Evolutionary conservation across 2,797 vertebrate species (phyloP).

Genomic region (Cyclura pinguis): DNA sequence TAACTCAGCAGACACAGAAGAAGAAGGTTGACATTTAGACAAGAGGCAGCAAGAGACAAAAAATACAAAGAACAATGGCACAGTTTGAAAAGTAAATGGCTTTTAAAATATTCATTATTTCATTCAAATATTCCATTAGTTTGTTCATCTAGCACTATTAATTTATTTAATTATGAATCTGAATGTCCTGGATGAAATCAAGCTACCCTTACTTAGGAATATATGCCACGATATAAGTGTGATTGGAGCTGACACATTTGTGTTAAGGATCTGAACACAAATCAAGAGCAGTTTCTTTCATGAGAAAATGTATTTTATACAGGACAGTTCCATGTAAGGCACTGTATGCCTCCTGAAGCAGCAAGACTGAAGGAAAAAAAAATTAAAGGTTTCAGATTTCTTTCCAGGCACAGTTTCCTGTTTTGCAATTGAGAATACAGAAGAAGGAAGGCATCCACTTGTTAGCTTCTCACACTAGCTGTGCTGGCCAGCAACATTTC

Average conservation of each 20-base stretch:
- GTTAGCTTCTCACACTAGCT: constrained; percentile 37
- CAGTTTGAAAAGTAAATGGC: too few relatives aligned
- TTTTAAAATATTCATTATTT: not conserved
- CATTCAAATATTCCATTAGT: not conserved
- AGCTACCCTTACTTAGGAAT: not conserved
- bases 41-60: too few relatives aligned
- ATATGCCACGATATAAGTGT: not conserved
- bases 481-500: constrained; percentile 7
- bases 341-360: constrained; percentile 57
- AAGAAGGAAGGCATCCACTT: constrained; percentile 37
- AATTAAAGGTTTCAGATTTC: constrained; percentile 63
- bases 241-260: constrained; percentile 24
- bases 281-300: not conserved
- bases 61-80: not conserved
- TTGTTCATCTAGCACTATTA: not conserved
- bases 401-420: constrained; percentile 68
- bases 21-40: not conserved
- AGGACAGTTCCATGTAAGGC: constrained; percentile 35
- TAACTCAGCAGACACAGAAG: not conserved
- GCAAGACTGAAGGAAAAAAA: constrained; percentile 54
- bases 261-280: constrained; percentile 41
- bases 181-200: not conserved
- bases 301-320: not conserved
- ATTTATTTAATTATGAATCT: not conserved
- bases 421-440: constrained; percentile 68